Base-by-base conservation (phyloP, 2,797 vertebrate genomes). In the Takifugu ocellatus region DNA sequence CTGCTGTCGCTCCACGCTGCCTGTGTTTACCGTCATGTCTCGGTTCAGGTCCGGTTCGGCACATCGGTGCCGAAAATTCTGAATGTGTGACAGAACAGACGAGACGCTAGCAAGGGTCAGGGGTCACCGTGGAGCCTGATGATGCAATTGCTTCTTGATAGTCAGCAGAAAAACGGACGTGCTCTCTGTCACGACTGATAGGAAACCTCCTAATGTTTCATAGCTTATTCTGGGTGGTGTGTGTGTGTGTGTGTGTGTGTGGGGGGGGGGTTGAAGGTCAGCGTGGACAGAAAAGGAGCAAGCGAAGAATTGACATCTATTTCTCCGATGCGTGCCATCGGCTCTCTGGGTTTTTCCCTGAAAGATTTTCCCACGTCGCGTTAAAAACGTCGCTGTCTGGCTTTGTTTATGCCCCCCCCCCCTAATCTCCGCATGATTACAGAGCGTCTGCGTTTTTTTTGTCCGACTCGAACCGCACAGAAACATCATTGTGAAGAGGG, bases 401-500 rank as follows among this genome's bases (percentile, higher is more conserved):
- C 50, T 78, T 61, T 84, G 82, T 85, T 88, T 77, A 78, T 68
- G 67, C 59, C 72, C 65, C 60, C 74, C 21, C 21, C 76, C 50
- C 60, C 68, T 61, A 76, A 79, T 84, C 75, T 82, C 73, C 76
- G 55, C 66, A 63, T 85, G 84, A 87, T 90, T 89, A 87, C 68
- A 85, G 80, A 65, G 63, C 81, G 76, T 72, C 51, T 74, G 71
- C 85, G 84, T 85, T 82, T 86, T 78, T 85, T 77, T 80, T 67
- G 72, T 77, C 63, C 53, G 46, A 63, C 70, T 83, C 61, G 31
- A 63, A 55, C n/a, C 63, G 87, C 76, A 86, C 75, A 75, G 49
- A 80, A 68, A 61, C 67, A 65, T 83, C 59, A 67, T 72, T 85
- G 74, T 72, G 51, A 74, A 51, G 42, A 50, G 11, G 61, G 6